These are phyloP conservation scores for Cottoperca gobio DNA, from an alignment of 2,797 vertebrate genomes.

Conservation along the genomic window DNA sequence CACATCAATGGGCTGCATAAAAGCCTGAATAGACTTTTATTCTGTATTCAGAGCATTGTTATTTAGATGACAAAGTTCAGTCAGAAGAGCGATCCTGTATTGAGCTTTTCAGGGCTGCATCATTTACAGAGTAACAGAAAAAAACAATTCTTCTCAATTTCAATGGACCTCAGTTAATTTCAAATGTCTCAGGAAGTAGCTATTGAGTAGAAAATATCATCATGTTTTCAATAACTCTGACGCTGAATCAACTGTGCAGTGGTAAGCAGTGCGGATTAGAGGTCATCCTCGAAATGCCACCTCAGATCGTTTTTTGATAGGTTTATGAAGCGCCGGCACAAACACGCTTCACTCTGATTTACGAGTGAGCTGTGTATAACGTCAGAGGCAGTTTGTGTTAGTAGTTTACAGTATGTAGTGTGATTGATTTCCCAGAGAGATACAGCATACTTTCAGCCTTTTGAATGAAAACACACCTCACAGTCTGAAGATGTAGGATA, in stretches of 20 bases:
- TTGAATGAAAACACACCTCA: conserved; percentile 18
- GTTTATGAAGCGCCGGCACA: conserved; percentile 46
- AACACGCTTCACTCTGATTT: conserved; percentile 49
- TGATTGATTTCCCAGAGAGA: conserved; percentile 49
- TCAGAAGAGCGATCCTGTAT: conserved; percentile 46
- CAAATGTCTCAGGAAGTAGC: conserved; percentile 65
- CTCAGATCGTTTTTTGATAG: conserved; percentile 59
- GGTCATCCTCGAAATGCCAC: conserved; percentile 68
- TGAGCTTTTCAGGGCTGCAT: conserved; percentile 50
- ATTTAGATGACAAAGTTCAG: conserved; percentile 47
- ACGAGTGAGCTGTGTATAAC: conserved; percentile 40
- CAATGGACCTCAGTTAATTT: conserved; percentile 44
- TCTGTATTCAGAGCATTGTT: conserved; percentile 49
- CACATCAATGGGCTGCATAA: conserved; percentile 29
- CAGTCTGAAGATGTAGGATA: background rate
- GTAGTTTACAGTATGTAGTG: conserved; percentile 7
- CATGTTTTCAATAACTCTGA: conserved; percentile 56
- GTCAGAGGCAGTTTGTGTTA: conserved; percentile 32
- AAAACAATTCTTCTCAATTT: conserved; percentile 56
- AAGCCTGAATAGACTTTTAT: conserved; percentile 48
- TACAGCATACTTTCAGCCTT: conserved; percentile 29
- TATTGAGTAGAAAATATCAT: conserved; percentile 62
- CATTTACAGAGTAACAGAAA: conserved; percentile 54
- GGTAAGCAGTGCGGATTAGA: conserved; percentile 55
- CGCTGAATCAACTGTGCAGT: conserved; percentile 55